phyloP scores from a whole-genome alignment of 2,797 vertebrate species.

The Intellagama lesueurii region DNA sequence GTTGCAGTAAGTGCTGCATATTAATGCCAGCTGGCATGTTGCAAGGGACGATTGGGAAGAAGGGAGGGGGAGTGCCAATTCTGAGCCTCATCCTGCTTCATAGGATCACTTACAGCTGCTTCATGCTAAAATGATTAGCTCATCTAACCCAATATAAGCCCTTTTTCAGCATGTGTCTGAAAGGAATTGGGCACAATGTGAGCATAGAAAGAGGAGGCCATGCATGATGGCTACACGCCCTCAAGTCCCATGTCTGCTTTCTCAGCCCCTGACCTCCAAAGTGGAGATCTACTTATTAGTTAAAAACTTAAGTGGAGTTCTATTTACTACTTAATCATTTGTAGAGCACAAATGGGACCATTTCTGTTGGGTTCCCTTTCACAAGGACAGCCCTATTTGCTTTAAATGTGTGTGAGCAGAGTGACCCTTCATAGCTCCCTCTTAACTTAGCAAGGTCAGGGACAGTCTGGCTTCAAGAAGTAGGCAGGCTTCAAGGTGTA shows the following conservation, averaged over 20 bases:
- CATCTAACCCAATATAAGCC: background rate
- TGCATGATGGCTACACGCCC: background rate
- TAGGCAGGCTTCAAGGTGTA: background rate
- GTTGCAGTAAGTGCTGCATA: background rate
- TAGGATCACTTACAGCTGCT: background rate
- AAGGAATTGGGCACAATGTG: background rate
- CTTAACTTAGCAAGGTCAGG: background rate
- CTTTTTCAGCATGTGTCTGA: background rate
- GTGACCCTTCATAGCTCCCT: background rate
- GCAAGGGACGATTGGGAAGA: too few relatives aligned
- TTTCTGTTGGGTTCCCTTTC: background rate
- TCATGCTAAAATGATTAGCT: background rate
- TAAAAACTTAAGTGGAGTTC: background rate
- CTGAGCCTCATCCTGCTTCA: background rate
- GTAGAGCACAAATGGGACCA: background rate
- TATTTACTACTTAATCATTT: background rate
- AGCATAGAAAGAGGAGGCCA: background rate
- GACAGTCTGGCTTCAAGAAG: background rate
- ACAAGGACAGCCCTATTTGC: background rate
- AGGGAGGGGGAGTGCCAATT: background rate
- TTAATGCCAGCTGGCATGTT: background rate
- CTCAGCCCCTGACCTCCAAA: background rate
- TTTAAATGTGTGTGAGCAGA: background rate
- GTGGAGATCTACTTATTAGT: background rate
- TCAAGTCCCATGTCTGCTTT: too few relatives aligned